Percentiles rank a stretch among this genome's conserved stretches.
Conservation (phyloP, 2,888 invertebrate genomes). For the Flexamia atlantica region DNA sequence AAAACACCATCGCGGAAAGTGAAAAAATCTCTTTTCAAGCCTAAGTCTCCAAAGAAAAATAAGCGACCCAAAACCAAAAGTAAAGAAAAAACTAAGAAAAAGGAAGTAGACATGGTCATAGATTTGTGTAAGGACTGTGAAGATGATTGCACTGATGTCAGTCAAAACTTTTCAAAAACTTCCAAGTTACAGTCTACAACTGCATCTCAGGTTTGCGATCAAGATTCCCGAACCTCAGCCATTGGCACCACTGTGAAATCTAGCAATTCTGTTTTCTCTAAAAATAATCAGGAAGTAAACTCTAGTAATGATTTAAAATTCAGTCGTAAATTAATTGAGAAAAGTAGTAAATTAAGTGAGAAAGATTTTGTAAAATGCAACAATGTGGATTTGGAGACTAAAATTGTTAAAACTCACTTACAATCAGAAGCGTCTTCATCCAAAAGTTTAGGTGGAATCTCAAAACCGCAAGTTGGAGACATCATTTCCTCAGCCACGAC, state of each 20-base stretch:
- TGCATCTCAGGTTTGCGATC: background rate
- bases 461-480: background rate
- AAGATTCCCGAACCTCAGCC: background rate
- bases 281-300: background rate
- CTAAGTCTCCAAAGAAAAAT: background rate
- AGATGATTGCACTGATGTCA: background rate
- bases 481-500: background rate
- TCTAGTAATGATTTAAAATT: constrained; percentile 15
- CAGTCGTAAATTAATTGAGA: background rate
- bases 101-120: constrained; percentile 13
- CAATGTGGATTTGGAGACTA: background rate
- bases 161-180: background rate
- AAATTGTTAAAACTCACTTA: background rate
- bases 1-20: background rate
- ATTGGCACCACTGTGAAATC: background rate
- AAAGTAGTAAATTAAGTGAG: background rate
- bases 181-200: background rate
- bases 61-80: constrained; percentile 22
- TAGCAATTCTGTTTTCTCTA: background rate
- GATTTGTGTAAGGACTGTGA: constrained; percentile 12
- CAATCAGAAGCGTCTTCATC: background rate
- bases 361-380: background rate
- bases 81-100: constrained; percentile 24
- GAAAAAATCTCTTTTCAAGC: constrained; percentile 37
- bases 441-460: background rate